Evolutionary conservation across 1,140 invertebrate genomes (phyloP).

Genomic region (Acromyrmex heyeri): DNA sequence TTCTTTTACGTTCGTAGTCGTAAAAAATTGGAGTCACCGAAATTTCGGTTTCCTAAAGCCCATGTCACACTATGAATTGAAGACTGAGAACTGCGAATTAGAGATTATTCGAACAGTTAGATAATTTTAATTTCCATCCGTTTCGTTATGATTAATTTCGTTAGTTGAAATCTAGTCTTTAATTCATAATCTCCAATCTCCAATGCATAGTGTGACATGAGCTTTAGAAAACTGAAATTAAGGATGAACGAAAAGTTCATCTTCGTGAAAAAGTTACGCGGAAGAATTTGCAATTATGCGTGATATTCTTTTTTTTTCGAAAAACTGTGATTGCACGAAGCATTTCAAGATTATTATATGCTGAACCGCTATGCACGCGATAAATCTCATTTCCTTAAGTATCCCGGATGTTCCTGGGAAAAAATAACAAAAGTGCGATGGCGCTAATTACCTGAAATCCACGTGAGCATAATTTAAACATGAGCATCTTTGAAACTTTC

Average conservation of each 20-base stretch:
- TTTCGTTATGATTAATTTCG: too few species aligned
- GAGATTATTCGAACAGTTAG: too few species aligned
- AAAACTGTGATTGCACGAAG: not conserved
- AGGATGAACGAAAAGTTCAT: not conserved
- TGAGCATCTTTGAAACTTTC: too few species aligned
- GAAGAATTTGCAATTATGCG: not conserved
- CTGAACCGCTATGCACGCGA: constrained; percentile 25
- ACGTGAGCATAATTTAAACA: not conserved
- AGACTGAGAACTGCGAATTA: too few species aligned
- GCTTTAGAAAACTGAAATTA: too few species aligned
- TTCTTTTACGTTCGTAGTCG: not conserved
- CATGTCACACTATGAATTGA: too few species aligned
- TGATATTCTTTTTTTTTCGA: not conserved
- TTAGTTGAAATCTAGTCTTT: too few species aligned
- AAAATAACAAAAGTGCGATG: not conserved
- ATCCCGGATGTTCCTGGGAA: constrained; percentile 25
- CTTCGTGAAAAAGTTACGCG: not conserved
- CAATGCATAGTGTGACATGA: too few species aligned
- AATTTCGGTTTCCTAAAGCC: not conserved
- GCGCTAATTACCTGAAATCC: not conserved
- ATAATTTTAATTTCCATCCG: too few species aligned
- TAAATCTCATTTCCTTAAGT: not conserved
- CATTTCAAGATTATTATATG: constrained; percentile 29
- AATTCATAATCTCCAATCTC: too few species aligned
- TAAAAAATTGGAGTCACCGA: not conserved